phyloP scores from a whole-genome alignment of 2,888 invertebrate genomes.

The Andrena chrysosceles region DNA sequence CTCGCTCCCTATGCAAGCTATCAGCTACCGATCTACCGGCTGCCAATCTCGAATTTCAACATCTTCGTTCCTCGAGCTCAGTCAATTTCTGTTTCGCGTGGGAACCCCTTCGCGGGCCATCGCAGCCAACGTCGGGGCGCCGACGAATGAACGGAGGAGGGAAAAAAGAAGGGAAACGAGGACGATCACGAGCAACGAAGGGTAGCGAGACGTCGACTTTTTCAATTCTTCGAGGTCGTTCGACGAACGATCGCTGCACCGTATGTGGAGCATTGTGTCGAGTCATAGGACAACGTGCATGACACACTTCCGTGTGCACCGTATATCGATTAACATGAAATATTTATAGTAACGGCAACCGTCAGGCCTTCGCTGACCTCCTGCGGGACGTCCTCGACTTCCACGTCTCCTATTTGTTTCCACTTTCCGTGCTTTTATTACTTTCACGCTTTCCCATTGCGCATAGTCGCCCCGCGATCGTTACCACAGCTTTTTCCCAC shows the following conservation, averaged over 20 bases:
- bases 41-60: background rate
- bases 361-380: slow-evolving; percentile 60
- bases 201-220: slow-evolving; percentile 3
- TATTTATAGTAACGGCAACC: slow-evolving; percentile 75
- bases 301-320: slow-evolving; percentile 64
- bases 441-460: slow-evolving; percentile 19
- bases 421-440: slow-evolving; percentile 21
- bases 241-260: slow-evolving; percentile 29
- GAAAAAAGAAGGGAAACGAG: background rate
- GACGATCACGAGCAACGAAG: background rate
- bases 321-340: slow-evolving; percentile 78
- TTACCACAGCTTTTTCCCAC: slow-evolving; percentile 12
- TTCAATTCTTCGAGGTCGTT: slow-evolving; percentile 28
- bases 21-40: background rate
- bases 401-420: slow-evolving; percentile 32
- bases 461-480: slow-evolving; percentile 21
- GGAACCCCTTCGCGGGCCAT: background rate
- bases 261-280: slow-evolving; percentile 61
- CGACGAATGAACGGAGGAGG: background rate
- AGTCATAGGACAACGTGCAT: slow-evolving; percentile 64
- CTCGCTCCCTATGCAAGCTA: background rate
- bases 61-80: background rate
- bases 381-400: slow-evolving; percentile 58
- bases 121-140: background rate
- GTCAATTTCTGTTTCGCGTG: background rate